Evolutionary conservation across 2,888 invertebrate genomes (phyloP).

Genomic region (Zygothrica quintamaculata): DNA sequence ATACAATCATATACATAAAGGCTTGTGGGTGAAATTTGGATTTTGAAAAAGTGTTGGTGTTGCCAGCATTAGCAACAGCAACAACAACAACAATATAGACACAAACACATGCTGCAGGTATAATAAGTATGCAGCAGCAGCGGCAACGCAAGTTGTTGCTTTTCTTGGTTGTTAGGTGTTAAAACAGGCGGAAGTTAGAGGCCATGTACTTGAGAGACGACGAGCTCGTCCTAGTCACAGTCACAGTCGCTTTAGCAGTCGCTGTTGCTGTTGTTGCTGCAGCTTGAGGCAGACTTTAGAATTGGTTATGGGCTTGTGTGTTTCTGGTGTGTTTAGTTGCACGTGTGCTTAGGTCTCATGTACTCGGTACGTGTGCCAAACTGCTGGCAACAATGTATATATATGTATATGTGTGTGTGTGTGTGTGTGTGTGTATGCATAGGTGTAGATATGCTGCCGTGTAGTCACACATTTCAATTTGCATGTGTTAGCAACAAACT

Average conservation of each 20-base stretch:
- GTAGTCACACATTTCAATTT: slow-evolving; percentile 79
- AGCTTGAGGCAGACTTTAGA: slow-evolving; percentile 12
- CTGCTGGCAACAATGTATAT: slow-evolving; percentile 53
- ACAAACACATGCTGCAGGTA: slow-evolving; percentile 73
- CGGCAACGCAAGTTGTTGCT: slow-evolving; percentile 51
- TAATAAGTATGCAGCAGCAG: slow-evolving; percentile 68
- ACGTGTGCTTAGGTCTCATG: slow-evolving; percentile 45
- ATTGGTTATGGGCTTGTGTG: slow-evolving; percentile 1
- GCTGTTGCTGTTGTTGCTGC: slow-evolving; percentile 12
- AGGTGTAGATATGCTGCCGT: slow-evolving; percentile 19
- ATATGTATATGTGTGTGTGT: slow-evolving; percentile 16
- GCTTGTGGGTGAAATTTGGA: slow-evolving; percentile 65
- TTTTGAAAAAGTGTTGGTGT: slow-evolving; percentile 46
- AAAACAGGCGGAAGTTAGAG: slow-evolving; percentile 78
- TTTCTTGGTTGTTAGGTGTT: slow-evolving; percentile 73
- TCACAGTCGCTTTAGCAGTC: neutral
- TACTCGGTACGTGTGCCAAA: slow-evolving; percentile 63
- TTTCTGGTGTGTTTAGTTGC: slow-evolving; percentile 40
- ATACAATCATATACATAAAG: slow-evolving; percentile 5
- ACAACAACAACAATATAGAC: slow-evolving; percentile 22
- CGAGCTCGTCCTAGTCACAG: neutral
- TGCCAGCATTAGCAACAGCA: slow-evolving; percentile 17
- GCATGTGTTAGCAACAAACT: slow-evolving; percentile 80
- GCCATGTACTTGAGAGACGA: slow-evolving; percentile 53
- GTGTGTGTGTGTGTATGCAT: slow-evolving; percentile 18